phyloP scores from a whole-genome alignment of 2,797 vertebrate species.

The Gadopsis marmoratus region DNA sequence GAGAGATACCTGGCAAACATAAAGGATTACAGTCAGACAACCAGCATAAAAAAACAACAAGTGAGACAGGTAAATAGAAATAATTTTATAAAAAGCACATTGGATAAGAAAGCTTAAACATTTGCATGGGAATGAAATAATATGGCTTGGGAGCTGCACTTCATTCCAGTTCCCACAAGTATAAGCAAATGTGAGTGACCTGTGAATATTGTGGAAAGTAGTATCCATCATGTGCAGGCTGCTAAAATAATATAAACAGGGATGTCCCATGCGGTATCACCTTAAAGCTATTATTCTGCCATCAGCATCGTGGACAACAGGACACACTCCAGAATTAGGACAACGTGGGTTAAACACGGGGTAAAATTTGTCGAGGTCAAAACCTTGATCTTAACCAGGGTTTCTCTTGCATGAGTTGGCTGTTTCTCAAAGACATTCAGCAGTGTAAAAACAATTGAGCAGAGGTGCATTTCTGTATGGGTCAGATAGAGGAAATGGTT shows the following conservation, averaged over 20 bases:
- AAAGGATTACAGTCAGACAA: neutral
- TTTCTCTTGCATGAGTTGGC: neutral
- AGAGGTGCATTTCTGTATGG: neutral
- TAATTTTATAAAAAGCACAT: neutral
- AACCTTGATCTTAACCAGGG: neutral
- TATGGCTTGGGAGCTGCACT: neutral
- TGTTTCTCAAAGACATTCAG: slow-evolving; percentile 1
- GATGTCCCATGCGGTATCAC: neutral
- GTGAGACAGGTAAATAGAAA: neutral
- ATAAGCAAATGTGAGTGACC: neutral
- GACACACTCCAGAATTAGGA: neutral
- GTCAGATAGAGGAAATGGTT: neutral
- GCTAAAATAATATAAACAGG: neutral
- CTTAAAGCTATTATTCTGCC: neutral
- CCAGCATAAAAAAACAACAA: neutral
- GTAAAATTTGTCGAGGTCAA: neutral
- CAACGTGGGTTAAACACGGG: slow-evolving; percentile 6
- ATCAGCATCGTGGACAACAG: neutral
- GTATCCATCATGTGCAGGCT: slow-evolving; percentile 1
- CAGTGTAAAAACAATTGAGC: neutral
- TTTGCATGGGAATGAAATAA: neutral
- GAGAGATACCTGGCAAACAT: neutral
- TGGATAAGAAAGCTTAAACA: neutral
- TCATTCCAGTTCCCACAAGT: neutral
- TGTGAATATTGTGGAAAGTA: neutral